A percentile compares a stretch with the other conserved stretches of the same genome.
phyloP scores from a whole-genome alignment of 2,113 vertebrate species.

The Cervus canadensis region DNA sequence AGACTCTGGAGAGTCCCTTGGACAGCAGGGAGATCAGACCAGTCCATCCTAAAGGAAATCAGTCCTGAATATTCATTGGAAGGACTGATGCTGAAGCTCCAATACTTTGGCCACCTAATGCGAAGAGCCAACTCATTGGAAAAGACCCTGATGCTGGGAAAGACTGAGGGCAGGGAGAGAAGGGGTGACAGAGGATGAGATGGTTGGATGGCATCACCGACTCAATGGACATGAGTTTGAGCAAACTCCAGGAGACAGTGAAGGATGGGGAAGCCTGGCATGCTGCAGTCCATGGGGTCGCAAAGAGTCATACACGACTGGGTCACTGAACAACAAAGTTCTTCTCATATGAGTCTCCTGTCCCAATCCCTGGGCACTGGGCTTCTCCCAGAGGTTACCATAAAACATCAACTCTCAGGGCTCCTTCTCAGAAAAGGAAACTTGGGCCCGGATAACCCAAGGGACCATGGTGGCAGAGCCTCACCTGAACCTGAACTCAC shows the following conservation, averaged over 20 bases:
- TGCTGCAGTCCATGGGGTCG: neutral
- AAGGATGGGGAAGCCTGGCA: neutral
- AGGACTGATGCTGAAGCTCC: neutral
- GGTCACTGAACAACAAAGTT: neutral
- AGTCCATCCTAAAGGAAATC: neutral
- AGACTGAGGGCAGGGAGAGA: neutral
- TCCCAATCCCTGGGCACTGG: neutral
- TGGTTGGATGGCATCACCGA: neutral
- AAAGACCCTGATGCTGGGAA: neutral
- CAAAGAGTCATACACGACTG: neutral
- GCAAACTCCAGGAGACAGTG: neutral
- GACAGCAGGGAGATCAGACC: neutral
- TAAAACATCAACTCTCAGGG: neutral
- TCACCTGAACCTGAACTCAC: neutral
- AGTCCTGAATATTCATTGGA: neutral
- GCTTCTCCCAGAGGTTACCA: neutral
- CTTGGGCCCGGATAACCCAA: neutral
- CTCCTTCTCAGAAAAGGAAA: neutral
- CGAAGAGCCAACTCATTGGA: neutral
- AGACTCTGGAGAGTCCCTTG: neutral
- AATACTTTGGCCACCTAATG: neutral
- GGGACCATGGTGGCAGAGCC: neutral
- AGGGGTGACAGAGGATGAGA: neutral
- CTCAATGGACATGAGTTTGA: neutral
- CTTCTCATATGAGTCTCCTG: neutral